phyloP scores from a whole-genome alignment of 2,797 vertebrate species.

The Acanthurus lineatus region DNA sequence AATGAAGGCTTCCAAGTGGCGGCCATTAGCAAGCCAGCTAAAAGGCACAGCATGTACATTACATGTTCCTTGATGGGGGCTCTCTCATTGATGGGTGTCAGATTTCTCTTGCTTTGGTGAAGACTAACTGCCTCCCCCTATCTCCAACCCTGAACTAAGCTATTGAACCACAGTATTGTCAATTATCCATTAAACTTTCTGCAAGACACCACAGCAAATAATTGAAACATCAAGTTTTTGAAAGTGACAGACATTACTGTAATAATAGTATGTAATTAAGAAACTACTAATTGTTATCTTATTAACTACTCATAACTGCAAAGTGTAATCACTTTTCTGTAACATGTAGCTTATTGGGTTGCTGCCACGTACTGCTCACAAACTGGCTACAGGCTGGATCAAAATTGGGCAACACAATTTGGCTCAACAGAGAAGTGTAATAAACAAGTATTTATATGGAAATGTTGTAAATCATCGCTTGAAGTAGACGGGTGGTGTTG shows the following conservation, averaged over 20 bases:
- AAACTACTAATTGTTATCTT: not conserved
- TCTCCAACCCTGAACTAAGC: too few species aligned
- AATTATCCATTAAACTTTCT: too few species aligned
- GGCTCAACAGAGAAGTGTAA: not conserved
- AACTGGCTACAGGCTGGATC: not conserved
- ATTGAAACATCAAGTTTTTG: not conserved
- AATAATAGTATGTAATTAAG: not conserved
- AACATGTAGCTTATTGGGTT: not conserved
- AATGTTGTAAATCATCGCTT: not conserved
- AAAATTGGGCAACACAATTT: not conserved
- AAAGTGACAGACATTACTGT: not conserved
- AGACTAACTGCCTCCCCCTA: too few species aligned
- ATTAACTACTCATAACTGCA: not conserved
- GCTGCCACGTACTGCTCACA: not conserved
- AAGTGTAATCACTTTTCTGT: not conserved
- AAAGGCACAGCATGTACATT: too few species aligned
- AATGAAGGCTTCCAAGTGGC: too few species aligned
- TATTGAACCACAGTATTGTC: not conserved
- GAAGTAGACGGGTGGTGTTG: not conserved
- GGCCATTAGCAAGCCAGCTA: too few species aligned
- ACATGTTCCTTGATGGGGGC: too few species aligned
- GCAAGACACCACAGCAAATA: not conserved
- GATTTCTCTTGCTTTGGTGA: too few species aligned
- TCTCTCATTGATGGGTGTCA: too few species aligned
- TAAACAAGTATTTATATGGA: conserved; percentile 9